A percentile compares a stretch with the other conserved stretches of the same genome.
Conservation (phyloP, 1,140 invertebrate species). For the Drosophila bipectinata region DNA sequence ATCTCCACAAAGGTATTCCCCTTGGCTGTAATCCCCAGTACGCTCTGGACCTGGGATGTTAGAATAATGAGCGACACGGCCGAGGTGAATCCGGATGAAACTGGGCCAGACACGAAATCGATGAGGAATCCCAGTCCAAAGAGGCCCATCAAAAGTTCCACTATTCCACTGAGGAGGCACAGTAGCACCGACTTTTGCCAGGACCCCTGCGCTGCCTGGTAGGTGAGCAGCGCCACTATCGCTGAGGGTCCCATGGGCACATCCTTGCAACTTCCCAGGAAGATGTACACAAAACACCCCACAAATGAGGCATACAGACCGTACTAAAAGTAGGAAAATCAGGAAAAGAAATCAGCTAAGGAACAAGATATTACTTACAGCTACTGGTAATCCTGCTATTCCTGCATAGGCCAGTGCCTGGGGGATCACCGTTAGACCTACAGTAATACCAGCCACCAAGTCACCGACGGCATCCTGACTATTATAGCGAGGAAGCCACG, state of each 20-base stretch:
- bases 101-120: slow-evolving; percentile 96
- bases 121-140: slow-evolving; percentile 96
- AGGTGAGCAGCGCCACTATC: slow-evolving; percentile 92
- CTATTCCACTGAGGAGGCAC: slow-evolving; percentile 90
- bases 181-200: slow-evolving; percentile 91
- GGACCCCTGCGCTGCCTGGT: slow-evolving; percentile 89
- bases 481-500: slow-evolving; percentile 90
- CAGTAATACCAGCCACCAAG: slow-evolving; percentile 93
- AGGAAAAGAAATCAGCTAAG: too few relatives aligned
- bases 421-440: slow-evolving; percentile 93
- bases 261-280: slow-evolving; percentile 93
- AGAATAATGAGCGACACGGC: slow-evolving; percentile 96
- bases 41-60: slow-evolving; percentile 93
- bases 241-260: slow-evolving; percentile 95
- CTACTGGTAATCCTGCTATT: slow-evolving; percentile 90
- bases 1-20: slow-evolving; percentile 90
- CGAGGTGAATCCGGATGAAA: slow-evolving; percentile 96
- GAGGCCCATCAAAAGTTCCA: slow-evolving; percentile 93
- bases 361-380: slow-evolving; percentile 45
- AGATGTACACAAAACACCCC: slow-evolving; percentile 95
- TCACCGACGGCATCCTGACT: slow-evolving; percentile 89
- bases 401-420: slow-evolving; percentile 93
- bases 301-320: slow-evolving; percentile 96
- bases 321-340: slow-evolving; percentile 85
- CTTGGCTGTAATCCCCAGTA: slow-evolving; percentile 91